Evolutionary conservation across 1,140 invertebrate species (phyloP).

Genomic region (Trichogramma pretiosum): DNA sequence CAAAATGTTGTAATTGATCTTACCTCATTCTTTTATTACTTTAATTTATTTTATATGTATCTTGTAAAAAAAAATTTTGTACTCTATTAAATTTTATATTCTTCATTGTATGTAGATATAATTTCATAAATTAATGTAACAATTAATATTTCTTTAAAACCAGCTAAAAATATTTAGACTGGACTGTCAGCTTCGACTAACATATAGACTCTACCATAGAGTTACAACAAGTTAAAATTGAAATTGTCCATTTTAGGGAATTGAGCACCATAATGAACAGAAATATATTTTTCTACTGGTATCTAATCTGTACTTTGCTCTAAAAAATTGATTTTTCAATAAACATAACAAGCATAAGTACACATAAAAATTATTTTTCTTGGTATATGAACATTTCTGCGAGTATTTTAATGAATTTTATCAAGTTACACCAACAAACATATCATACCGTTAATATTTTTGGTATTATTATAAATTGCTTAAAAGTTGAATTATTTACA

Average conservation of each 20-base stretch:
- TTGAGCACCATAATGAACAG: conserved; percentile 15
- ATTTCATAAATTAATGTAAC: not conserved
- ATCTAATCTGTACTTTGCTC: conserved; percentile 21
- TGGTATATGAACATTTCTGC: no score
- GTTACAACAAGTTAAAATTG: conserved; percentile 14
- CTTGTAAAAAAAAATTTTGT: conserved; percentile 2
- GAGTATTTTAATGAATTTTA: no score
- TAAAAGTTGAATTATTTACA: conserved; percentile 15
- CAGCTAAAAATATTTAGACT: conserved; percentile 2
- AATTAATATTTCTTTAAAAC: not conserved
- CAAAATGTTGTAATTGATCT: conserved; percentile 2
- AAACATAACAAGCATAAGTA: conserved; percentile 15
- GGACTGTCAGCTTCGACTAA: conserved; percentile 1
- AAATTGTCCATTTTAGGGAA: conserved; percentile 9
- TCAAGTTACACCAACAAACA: no score
- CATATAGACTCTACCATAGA: no score
- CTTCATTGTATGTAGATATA: no score
- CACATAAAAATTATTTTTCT: not conserved
- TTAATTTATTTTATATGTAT: not conserved
- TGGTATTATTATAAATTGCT: conserved; percentile 1
- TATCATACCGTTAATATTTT: no score
- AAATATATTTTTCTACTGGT: conserved; percentile 38
- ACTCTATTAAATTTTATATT: conserved; percentile 13
- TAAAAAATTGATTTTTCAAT: conserved; percentile 16
- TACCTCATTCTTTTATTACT: not conserved